These are phyloP conservation scores for Psittacula echo DNA, from an alignment of 2,797 vertebrate genomes.

Conservation along the genomic window DNA sequence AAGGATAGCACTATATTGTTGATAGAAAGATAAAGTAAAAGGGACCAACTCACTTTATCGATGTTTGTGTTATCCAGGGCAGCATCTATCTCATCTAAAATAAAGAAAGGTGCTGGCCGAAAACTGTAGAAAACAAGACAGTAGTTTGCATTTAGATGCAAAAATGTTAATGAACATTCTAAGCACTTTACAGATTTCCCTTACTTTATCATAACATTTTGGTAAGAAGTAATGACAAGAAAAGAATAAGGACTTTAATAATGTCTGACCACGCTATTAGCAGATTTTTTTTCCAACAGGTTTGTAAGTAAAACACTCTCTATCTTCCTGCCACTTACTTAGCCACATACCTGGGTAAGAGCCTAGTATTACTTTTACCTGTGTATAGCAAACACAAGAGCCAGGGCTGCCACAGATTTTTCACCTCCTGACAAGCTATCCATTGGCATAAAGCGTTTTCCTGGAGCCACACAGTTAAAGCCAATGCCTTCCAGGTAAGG, in stretches of 20 bases:
- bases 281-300: neutral
- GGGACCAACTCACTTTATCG: conserved; percentile 82
- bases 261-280: neutral
- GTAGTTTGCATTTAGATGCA: neutral
- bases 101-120: conserved; percentile 92
- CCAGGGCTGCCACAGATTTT: conserved; percentile 91
- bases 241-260: neutral
- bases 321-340: neutral
- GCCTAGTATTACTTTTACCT: conserved; percentile 76
- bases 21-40: neutral
- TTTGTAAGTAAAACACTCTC: neutral
- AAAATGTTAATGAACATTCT: neutral
- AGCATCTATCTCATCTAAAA: conserved; percentile 96
- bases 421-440: conserved; percentile 96
- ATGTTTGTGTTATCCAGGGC: conserved; percentile 97
- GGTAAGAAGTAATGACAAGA: neutral
- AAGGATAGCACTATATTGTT: neutral
- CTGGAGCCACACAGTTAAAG: conserved; percentile 94
- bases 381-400: conserved; percentile 93
- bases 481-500: conserved; percentile 92
- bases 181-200: neutral
- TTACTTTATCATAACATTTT: neutral
- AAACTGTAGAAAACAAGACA: conserved; percentile 79
- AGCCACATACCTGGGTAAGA: neutral
- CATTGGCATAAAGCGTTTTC: conserved; percentile 97